phyloP scores from a whole-genome alignment of 2,797 vertebrate species.

The Onychomys torridus region DNA sequence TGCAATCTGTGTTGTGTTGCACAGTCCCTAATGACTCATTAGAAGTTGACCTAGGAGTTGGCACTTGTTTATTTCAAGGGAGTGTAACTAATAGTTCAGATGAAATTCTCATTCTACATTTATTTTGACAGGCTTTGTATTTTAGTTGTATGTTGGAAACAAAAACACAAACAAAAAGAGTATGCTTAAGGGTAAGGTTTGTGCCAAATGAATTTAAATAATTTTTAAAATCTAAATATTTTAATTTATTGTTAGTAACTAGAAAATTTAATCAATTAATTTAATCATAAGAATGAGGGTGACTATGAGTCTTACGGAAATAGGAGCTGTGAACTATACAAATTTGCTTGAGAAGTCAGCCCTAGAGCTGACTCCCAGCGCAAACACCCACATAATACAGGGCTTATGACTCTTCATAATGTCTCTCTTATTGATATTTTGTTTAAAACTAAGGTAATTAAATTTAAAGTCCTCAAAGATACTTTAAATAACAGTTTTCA shows the following conservation, averaged over 20 bases:
- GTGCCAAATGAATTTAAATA: constrained; percentile 43
- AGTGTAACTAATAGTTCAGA: background rate
- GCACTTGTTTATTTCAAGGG: background rate
- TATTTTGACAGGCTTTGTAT: background rate
- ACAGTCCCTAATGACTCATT: background rate
- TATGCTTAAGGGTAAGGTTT: background rate
- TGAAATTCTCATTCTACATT: background rate
- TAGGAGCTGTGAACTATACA: background rate
- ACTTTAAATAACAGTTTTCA: background rate
- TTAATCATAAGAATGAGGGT: background rate
- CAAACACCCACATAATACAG: background rate
- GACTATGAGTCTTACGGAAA: background rate
- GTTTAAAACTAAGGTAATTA: constrained; percentile 3
- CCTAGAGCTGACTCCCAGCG: background rate
- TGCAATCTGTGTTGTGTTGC: too few species aligned
- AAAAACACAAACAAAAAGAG: background rate
- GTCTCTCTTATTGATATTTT: constrained; percentile 12
- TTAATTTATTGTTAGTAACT: constrained; percentile 17
- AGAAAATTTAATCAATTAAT: constrained; percentile 6
- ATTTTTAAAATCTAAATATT: constrained; percentile 14
- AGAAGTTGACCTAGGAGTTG: background rate
- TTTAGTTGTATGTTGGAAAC: background rate
- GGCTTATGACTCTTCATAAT: background rate
- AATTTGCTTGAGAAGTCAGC: background rate
- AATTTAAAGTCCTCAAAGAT: background rate